Conservation (phyloP, 2,888 invertebrate genomes). For the Agonopterix heracliana region DNA sequence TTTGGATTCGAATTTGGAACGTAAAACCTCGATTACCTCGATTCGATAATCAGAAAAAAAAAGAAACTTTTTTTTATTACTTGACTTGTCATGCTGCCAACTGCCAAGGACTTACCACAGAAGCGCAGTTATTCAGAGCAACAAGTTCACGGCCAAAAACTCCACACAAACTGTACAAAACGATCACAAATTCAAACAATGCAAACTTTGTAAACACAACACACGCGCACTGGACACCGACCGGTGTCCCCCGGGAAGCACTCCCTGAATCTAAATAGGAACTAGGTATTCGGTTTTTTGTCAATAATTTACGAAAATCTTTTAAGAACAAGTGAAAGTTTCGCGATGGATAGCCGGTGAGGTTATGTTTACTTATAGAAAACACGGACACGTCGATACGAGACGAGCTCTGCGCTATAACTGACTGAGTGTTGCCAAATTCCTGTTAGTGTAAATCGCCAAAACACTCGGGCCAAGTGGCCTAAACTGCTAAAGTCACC, state of each 20-base stretch:
- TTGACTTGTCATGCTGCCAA: conserved; percentile 17
- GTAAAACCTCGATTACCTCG: too few species aligned
- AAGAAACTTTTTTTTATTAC: too few species aligned
- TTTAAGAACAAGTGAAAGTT: conserved; percentile 39
- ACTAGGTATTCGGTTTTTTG: not conserved
- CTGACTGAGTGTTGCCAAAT: conserved; percentile 22
- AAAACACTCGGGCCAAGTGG: too few species aligned
- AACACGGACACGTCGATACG: conserved; percentile 32
- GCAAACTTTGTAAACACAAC: conserved; percentile 55
- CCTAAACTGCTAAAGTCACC: too few species aligned
- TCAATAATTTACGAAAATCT: not conserved
- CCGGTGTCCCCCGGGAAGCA: conserved; percentile 5
- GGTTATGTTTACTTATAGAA: conserved; percentile 60
- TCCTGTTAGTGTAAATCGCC: too few species aligned
- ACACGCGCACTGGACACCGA: conserved; percentile 28
- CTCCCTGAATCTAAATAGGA: not conserved
- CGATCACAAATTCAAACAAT: conserved; percentile 46
- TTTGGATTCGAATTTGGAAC: too few species aligned
- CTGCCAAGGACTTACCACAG: conserved; percentile 31
- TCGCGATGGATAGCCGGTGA: conserved; percentile 34
- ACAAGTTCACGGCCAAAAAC: conserved; percentile 53
- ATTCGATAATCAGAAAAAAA: too few species aligned
- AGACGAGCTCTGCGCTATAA: conserved; percentile 41
- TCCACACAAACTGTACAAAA: conserved; percentile 39
- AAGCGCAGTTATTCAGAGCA: conserved; percentile 35